Evolutionary conservation across 2,113 vertebrate genomes (phyloP).

Genomic region (Corythornis madagascariensis): DNA sequence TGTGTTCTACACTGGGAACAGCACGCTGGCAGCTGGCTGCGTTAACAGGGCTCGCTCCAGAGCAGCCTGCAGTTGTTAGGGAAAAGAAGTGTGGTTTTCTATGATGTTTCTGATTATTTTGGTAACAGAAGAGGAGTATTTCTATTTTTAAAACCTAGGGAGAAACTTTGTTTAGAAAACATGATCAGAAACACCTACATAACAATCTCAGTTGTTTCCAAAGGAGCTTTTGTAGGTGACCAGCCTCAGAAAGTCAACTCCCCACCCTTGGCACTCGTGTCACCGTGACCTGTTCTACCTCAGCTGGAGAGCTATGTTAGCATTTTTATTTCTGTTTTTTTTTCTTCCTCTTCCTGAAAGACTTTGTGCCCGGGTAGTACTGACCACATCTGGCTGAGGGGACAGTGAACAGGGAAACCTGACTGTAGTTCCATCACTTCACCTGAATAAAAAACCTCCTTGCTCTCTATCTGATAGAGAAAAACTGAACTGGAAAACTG

Average conservation of each 20-base stretch:
- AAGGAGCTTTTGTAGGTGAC: not conserved
- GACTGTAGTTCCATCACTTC: not conserved
- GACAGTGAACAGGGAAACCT: not conserved
- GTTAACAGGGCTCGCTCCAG: not conserved
- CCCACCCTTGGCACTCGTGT: not conserved
- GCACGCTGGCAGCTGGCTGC: conserved; percentile 6
- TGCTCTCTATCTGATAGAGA: not conserved
- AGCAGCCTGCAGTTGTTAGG: not conserved
- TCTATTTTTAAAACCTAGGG: not conserved
- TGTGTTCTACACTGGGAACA: conserved; percentile 5
- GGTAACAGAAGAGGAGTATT: conserved; percentile 41
- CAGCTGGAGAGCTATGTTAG: not conserved
- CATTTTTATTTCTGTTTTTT: not conserved
- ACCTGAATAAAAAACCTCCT: not conserved
- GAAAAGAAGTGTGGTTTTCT: conserved; percentile 40
- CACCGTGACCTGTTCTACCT: conserved; percentile 68
- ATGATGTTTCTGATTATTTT: conserved; percentile 52
- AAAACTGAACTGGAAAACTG: not conserved
- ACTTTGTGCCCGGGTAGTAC: not conserved
- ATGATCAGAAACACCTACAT: not conserved
- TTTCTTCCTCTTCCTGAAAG: not conserved
- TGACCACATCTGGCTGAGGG: not conserved
- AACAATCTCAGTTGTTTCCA: not conserved
- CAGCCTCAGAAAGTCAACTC: not conserved
- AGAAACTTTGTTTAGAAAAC: no score